Base-by-base conservation (phyloP, 1,140 invertebrate species). In the Aethina tumida region DNA sequence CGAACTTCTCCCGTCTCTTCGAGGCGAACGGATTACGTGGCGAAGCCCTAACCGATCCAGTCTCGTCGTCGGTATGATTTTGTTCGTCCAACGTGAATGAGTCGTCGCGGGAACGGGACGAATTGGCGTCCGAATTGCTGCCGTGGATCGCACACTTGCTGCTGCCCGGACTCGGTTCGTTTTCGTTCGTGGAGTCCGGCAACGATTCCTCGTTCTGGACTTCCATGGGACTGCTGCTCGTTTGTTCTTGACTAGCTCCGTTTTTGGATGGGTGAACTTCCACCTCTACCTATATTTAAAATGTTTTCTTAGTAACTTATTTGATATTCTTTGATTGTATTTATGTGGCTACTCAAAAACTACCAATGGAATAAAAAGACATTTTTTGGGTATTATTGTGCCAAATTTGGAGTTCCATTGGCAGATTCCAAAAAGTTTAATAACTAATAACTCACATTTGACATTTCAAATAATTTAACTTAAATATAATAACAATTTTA, bases 1-100 rank as follows among this genome's bases (percentile, higher is more conserved):
- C 71, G 19, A 73, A 59, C 53, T 75, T 76, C 52, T 71, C 66
- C n/a, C 70, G 52, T 55, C 71, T 58, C 35, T 7, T 50, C 24
- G 20, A n/a, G n/a, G 16, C 4, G 7, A 41, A 24, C 16, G 17
- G 22, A 16, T 3, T 32, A 16, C 2, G 30, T 19, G 18, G 18
- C 5, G n/a, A 25, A 8, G 41, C 42, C 5, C 44, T 45, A 3
- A 56, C 52, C 4, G 5, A 17, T 18, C n/a, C 28, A 27, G 18
- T 27, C 16, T 24, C 9, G 12, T 34, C 25, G n/a, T 37, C 18
- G 4, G 8, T 10, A 14, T 26, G 1, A 19, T 15, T 5, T n/a
- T 41, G 19, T 8, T 24, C 28, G 6, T 39, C 16, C 10, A n/a
- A 7, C n/a, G 16, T 37, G n/a, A 5, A 9, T 0, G 2, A 12